A percentile compares a stretch with the other conserved stretches of the same genome.
Conservation (phyloP, 1,140 invertebrate genomes). For the Lanistes nyassanus region DNA sequence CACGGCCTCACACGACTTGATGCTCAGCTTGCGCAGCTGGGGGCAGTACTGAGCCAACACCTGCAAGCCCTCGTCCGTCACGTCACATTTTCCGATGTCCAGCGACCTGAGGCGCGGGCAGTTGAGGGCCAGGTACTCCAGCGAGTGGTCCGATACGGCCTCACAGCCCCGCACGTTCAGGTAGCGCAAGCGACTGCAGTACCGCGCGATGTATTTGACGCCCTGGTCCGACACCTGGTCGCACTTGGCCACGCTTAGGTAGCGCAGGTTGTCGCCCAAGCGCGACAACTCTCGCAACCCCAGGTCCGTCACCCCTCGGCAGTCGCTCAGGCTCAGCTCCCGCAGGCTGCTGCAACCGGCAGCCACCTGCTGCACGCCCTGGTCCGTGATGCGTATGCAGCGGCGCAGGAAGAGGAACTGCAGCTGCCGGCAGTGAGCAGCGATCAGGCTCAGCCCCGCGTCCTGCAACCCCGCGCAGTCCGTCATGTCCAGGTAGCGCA, state of each 20-base stretch:
- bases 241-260: slow-evolving; percentile 92
- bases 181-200: slow-evolving; percentile 90
- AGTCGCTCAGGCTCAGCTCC: slow-evolving; percentile 91
- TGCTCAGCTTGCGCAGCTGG: slow-evolving; percentile 87
- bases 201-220: slow-evolving; percentile 85
- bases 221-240: slow-evolving; percentile 90
- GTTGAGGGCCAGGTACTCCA: slow-evolving; percentile 82
- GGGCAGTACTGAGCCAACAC: slow-evolving; percentile 88
- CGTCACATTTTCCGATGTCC: slow-evolving; percentile 92
- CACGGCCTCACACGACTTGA: slow-evolving; percentile 89
- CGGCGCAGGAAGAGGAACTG: slow-evolving; percentile 88
- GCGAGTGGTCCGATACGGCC: slow-evolving; percentile 88
- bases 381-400: slow-evolving; percentile 72
- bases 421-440: slow-evolving; percentile 86
- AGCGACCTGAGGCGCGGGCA: slow-evolving; percentile 85
- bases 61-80: slow-evolving; percentile 86
- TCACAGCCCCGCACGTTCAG: slow-evolving; percentile 91
- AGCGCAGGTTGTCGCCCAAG: slow-evolving; percentile 82
- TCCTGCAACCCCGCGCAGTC: slow-evolving; percentile 87
- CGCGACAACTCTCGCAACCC: slow-evolving; percentile 90
- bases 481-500: slow-evolving; percentile 74
- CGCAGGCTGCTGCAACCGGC: slow-evolving; percentile 81
- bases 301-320: slow-evolving; percentile 88
- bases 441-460: slow-evolving; percentile 81
- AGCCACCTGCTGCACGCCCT: slow-evolving; percentile 74